These are phyloP conservation scores for Drosophila anceps DNA, from an alignment of 2,888 invertebrate genomes.

Conservation along the genomic window DNA sequence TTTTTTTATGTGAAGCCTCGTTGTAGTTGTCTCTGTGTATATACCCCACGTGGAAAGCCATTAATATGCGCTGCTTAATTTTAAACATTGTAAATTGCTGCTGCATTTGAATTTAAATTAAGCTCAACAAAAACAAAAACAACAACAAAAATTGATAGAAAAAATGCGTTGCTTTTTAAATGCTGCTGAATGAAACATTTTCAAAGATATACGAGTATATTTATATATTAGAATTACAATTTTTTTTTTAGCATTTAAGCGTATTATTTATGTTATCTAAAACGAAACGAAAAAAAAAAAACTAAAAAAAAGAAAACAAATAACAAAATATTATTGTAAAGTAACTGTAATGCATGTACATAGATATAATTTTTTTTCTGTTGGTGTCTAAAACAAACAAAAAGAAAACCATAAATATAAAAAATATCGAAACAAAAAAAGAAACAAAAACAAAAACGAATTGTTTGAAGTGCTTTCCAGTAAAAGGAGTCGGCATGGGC, in stretches of 20 bases:
- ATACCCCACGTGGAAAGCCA: constrained; percentile 34
- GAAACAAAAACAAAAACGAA: not conserved
- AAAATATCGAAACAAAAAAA: constrained; percentile 36
- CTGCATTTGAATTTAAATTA: constrained; percentile 33
- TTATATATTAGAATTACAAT: constrained; percentile 17
- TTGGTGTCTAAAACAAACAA: constrained; percentile 53
- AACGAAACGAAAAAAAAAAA: not conserved
- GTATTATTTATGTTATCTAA: constrained; percentile 58
- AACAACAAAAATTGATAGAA: not conserved
- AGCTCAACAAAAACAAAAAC: not conserved
- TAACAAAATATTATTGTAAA: constrained; percentile 44
- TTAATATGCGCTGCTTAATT: constrained; percentile 34
- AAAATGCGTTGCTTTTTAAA: constrained; percentile 43
- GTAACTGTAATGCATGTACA: constrained; percentile 74
- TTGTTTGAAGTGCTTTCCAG: not conserved
- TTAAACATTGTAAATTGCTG: constrained; percentile 43
- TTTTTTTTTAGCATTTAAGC: constrained; percentile 48
- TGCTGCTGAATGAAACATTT: constrained; percentile 50
- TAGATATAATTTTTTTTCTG: constrained; percentile 56
- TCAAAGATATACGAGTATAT: constrained; percentile 58
- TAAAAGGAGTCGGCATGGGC: not conserved
- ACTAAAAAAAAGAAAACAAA: constrained; percentile 2
- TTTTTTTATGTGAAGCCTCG: constrained; percentile 41
- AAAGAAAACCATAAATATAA: constrained; percentile 28
- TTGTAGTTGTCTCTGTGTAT: constrained; percentile 48